Evolutionary conservation across 2,888 invertebrate species (phyloP), one percentile per base, ranked within the genome.

Genomic region (Trichopoda pennipes): DNA sequence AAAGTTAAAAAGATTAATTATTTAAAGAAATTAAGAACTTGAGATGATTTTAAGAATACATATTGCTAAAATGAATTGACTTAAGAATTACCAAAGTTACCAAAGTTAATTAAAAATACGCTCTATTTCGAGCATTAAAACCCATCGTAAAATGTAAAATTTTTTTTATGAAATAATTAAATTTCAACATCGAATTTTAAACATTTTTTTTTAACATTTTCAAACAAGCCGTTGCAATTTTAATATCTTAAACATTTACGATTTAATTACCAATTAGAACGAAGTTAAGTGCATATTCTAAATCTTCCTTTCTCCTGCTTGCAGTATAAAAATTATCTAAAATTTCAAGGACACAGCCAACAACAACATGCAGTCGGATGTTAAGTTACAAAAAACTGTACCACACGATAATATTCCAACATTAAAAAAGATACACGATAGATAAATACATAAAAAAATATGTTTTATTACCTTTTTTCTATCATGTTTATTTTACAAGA

Each of bases 311-410:
- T 49, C 23, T 51, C 23, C 23, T 69, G 16, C 12, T 35, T 49
- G 35, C 28, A 56, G 56, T 42, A 56, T 23, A 60, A 21, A 70
- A 63, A 76, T 58, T 51, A 76, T 79, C 68, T 72, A 53, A 44
- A 75, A 72, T 56, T 76, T 76, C 79, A 82, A 82, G 82, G 82
- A 72, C 82, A 68, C 55, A 51, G 49, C 56, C 68, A 75, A 28
- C 61, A 16, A 70, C 42, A 75, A 17, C 53, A 53, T 17, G 63
- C 44, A 60, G 2, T 38, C 14, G 16, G 12, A n/a, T 2, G 14
- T 44, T 28, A 6, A 63, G n/a, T 14, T 19, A 35, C 32, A 35
- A 16, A 12, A 32, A 19, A 44, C 17, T 14, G 44, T 47, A 44
- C 12, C n/a, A 47, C 47, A 9, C 42, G 38, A 16, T 47, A 32